Base-by-base conservation (phyloP, 2,888 invertebrate species). In the Drosophila subquinaria region DNA sequence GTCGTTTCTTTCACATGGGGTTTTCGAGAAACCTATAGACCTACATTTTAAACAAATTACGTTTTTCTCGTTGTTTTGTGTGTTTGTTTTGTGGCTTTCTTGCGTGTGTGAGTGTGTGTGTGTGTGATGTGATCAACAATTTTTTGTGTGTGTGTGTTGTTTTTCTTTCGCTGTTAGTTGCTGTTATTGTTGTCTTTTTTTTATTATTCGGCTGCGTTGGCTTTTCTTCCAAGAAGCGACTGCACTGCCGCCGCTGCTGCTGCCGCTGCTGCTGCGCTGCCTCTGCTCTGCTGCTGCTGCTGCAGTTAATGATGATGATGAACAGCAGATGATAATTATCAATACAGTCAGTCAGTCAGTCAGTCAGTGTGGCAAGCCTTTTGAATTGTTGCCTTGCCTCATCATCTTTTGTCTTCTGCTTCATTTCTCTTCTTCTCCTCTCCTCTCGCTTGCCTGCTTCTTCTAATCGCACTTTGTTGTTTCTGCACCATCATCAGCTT, bases 41-140 rank as follows among this genome's bases (percentile, higher is more conserved):
- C 92, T 89, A 92, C 90, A 91, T 91, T 91, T 91, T 83, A 90
- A 91, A 89, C 87, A 91, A 91, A 92, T 91, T 90, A 80, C 90
- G 89, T 82, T 87, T 82, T 77, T 73, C 67, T 59, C 47, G 36
- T 67, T 65, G 59, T 61, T 52, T 43, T 51, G 23, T 55, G 55
- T 63, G 43, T 57, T 59, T 59, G 47, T 57, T 56, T 63, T 57
- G 55, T 63, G 36, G 56, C 50, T 42, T 42, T 53, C 51, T 48
- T 76, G 78, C 75, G 59, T 70, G 72, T 82, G 86, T 51, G 35
- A 59, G 35, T 75, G 77, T 17, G 17, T 17, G 17, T 17, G 30
- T 30, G 63, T 72, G 79, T 82, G 88, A 84, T 87, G 88, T 73
- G 88, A 80, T 89, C 82, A 87, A 80, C 72, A 83, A 70, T 77